Evolutionary conservation across 2,888 invertebrate genomes (phyloP).

Genomic region (Agriopis marginaria): DNA sequence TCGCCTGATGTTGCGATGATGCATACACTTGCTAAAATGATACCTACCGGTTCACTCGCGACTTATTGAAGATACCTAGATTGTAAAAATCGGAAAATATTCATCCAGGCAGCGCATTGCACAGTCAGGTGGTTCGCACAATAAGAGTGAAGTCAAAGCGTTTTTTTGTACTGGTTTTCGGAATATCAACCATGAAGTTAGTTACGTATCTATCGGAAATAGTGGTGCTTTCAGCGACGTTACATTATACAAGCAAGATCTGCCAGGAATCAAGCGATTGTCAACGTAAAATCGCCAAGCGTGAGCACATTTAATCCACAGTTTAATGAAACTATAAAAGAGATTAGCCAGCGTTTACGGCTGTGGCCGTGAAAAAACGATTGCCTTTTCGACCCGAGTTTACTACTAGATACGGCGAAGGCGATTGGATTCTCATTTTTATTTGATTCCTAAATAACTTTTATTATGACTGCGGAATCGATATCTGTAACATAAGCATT

Average conservation of each 20-base stretch:
- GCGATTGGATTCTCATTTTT: constrained; percentile 4
- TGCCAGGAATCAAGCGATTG: neutral
- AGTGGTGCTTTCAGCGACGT: neutral
- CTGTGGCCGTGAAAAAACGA: constrained; percentile 43
- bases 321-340: constrained; percentile 59
- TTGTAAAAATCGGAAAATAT: no score
- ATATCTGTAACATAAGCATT: neutral
- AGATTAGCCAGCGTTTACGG: constrained; percentile 45
- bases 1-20: no score
- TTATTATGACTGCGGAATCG: neutral
- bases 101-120: no score
- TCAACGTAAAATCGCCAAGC: constrained; percentile 8
- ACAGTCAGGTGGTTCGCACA: no score
- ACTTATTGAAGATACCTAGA: no score
- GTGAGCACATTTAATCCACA: constrained; percentile 30
- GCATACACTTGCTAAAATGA: no score
- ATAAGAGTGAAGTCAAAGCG: no score
- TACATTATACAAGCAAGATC: neutral
- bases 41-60: no score
- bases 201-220: no score
- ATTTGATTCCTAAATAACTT: neutral
- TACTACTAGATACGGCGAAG: constrained; percentile 10
- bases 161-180: no score
- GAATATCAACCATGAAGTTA: no score
- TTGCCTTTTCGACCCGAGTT: constrained; percentile 23